Evolutionary conservation across 2,113 vertebrate species (phyloP).

Genomic region (Emberiza fucata): DNA sequence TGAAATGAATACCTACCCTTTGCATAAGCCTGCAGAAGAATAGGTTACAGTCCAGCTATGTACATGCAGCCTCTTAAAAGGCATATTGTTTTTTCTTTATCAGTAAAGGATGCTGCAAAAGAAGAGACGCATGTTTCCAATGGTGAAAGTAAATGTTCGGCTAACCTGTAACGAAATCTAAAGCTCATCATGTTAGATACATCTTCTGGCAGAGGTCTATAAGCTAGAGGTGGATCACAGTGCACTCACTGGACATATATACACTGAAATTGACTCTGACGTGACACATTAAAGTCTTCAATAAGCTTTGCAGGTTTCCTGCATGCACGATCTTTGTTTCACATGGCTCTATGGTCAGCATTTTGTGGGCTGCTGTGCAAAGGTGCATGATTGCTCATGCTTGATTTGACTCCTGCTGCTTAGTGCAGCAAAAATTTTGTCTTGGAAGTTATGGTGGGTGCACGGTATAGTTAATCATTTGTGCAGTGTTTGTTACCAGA

Average conservation of each 20-base stretch:
- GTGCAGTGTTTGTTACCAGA: not conserved
- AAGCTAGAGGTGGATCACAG: not conserved
- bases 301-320: not conserved
- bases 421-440: not conserved
- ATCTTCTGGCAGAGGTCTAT: not conserved
- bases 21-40: not conserved
- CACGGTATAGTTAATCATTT: not conserved
- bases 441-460: not conserved
- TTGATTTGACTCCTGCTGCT: not conserved
- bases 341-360: not conserved
- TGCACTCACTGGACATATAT: rapidly evolving
- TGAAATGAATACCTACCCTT: not conserved
- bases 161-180: not conserved
- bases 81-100: not conserved
- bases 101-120: not conserved
- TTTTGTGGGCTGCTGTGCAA: not conserved
- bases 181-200: not conserved
- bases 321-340: not conserved
- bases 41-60: not conserved
- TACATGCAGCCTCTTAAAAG: not conserved
- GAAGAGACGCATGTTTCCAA: not conserved
- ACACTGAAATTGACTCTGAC: not conserved
- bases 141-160: not conserved
- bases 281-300: not conserved
- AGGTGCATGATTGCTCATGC: not conserved